Base-by-base conservation (phyloP, 2,888 invertebrate genomes). In the Lapara coniferarum region DNA sequence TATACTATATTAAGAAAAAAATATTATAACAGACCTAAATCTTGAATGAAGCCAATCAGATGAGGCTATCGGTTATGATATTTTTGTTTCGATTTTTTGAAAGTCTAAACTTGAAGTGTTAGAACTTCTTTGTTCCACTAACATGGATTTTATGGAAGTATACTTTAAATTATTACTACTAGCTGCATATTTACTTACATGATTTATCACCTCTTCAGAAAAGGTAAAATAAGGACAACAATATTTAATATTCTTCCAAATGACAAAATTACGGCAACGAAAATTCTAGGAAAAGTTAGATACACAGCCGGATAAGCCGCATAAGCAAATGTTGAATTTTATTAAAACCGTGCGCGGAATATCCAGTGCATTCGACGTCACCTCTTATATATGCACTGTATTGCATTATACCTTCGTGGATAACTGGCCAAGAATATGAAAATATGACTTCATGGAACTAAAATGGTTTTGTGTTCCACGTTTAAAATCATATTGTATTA, bases 301-400 rank as follows among this genome's bases (percentile, higher is more conserved):
- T 44, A 59, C 52, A 13, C 25, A 55, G 46, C 74, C 76, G 76
- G 77, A 81, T 77, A 76, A 74, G 71, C 72, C 70, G 72, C 70
- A 71, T 67, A 73, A 71, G 73, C 72, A 76, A 77, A 75, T 75
- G 71, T 76, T 66, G 73, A 69, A 71, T 81, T 82, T 81, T 82
- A 81, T 81, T 81, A 82, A 82, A 82, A 74, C 74, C 81, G 82
- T 82, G 82, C 75, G 68, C 68, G 66, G 81, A 82, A 82, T 81
- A 77, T 70, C 70, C 67, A 37, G 66, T 67, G 70, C 57, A 66
- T 55, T 69, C 25, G 25, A 72, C 58, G 49, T 53, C 69, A 72
- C 52, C 16, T 10, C 49, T 63, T 12, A 49, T 63, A 46, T 63
- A 49, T 49, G 49, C 19, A 46, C 19, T 49, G 49, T 25, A 63